Evolutionary conservation across 2,113 vertebrate species (phyloP), one percentile per base, ranked within the genome.

Genomic region (Triplophysa dalaica): DNA sequence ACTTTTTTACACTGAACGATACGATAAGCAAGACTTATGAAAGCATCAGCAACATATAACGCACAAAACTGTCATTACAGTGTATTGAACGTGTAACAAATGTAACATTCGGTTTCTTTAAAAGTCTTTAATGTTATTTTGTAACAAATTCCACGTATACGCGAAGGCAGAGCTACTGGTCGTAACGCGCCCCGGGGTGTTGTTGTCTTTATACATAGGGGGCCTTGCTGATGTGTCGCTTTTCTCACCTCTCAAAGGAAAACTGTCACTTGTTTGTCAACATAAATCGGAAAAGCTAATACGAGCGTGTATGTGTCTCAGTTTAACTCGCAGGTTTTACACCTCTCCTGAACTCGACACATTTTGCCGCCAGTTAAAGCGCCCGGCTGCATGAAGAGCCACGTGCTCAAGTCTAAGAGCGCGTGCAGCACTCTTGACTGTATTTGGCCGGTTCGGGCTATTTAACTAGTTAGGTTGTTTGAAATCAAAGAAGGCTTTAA

Each of bases 321-420:
- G 21, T 75, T 75, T 48, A 75, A 12, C 1, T 17, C 19, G 54
- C 14, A 2, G 58, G 19, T 48, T 63, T 74, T 60, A 61, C 54
- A 60, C 13, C 33, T 70, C 33, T 21, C 26, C 26, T 58, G 0
- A 21, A 33, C 26, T 24, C 70, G 38, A 19, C n/a, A 19, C 2
- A 43, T 60, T 61, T 74, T 74, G 29, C 70, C 70, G 58, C 78
- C 26, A 80, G 79, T 67, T 68, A 75, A 75, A 75, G 62, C 62
- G 48, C 70, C 68, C 70, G 70, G 79, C 48, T 26, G 70, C 22
- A 21, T 14, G 41, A 52, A 45, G 41, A 75, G 85, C 87, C 87
- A 88, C 85, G 87, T 86, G 87, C 76, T 82, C 60, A 72, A 56
- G 65, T 24, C 52, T 43, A 60, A 6, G 70, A 79, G 76, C 76